phyloP scores from a whole-genome alignment of 2,797 vertebrate genomes.

The Pipistrellus pipistrellus region DNA sequence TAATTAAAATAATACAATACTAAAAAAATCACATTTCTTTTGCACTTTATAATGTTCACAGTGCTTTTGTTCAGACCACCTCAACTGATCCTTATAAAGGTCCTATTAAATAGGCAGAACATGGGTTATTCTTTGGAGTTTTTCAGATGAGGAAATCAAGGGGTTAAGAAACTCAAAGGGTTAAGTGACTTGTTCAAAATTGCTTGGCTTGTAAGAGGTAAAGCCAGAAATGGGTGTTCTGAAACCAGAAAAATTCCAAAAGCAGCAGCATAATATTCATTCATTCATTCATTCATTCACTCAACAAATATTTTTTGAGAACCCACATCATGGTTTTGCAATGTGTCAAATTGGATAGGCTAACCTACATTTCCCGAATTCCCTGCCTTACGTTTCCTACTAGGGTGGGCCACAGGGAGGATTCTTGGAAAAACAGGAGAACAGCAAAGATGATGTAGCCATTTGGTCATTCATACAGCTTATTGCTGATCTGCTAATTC shows the following conservation, averaged over 20 bases:
- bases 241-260: neutral
- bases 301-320: neutral
- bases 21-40: neutral
- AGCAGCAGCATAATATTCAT: neutral
- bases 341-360: neutral
- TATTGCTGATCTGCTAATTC: neutral
- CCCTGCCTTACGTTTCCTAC: neutral
- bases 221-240: neutral
- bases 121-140: neutral
- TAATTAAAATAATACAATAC: constrained; percentile 52
- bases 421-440: neutral
- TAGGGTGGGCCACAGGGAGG: neutral
- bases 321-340: neutral
- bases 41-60: neutral
- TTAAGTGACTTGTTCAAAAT: neutral
- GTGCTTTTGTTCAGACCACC: constrained; percentile 34
- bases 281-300: neutral
- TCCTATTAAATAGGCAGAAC: neutral
- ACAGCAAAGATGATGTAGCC: neutral
- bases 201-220: neutral
- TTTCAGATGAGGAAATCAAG: constrained; percentile 48
- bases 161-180: neutral
- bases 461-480: neutral
- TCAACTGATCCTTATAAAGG: neutral
- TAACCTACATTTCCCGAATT: neutral